Conservation (phyloP, 2,888 invertebrate species). For the Pachydiplax longipennis region DNA sequence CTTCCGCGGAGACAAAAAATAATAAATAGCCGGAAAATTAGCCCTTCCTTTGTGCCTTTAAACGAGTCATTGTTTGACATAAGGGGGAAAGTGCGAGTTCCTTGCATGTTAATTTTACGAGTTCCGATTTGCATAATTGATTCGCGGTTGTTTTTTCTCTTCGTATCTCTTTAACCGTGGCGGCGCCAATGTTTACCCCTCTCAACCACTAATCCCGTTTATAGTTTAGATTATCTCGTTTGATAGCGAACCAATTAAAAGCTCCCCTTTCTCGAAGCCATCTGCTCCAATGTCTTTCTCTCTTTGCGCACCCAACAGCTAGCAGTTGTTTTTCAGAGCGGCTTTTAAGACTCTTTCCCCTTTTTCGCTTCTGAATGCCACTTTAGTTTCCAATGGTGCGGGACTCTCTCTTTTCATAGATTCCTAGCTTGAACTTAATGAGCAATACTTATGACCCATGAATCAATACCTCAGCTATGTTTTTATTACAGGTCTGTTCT, state of each 20-base stretch:
- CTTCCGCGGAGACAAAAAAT: background rate
- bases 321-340: constrained; percentile 35
- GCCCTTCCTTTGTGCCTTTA: constrained; percentile 15
- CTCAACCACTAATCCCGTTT: constrained; percentile 33
- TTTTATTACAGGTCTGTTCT: too few relatives aligned
- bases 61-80: constrained; percentile 42
- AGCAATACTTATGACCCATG: too few relatives aligned
- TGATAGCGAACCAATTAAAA: constrained; percentile 34
- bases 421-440: too few relatives aligned
- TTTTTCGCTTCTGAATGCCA: background rate
- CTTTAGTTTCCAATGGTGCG: background rate
- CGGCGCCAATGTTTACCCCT: constrained; percentile 23
- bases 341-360: constrained; percentile 13
- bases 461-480: too few relatives aligned
- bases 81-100: background rate
- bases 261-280: constrained; percentile 21
- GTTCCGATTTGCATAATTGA: constrained; percentile 39
- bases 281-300: background rate
- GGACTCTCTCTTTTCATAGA: too few relatives aligned
- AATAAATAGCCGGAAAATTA: background rate
- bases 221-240: constrained; percentile 41
- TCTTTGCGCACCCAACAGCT: background rate
- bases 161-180: constrained; percentile 6
- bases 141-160: constrained; percentile 29
- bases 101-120: constrained; percentile 35